These are phyloP conservation scores for Hiodon tergisus DNA, from an alignment of 2,113 vertebrate species.

Conservation along the genomic window DNA sequence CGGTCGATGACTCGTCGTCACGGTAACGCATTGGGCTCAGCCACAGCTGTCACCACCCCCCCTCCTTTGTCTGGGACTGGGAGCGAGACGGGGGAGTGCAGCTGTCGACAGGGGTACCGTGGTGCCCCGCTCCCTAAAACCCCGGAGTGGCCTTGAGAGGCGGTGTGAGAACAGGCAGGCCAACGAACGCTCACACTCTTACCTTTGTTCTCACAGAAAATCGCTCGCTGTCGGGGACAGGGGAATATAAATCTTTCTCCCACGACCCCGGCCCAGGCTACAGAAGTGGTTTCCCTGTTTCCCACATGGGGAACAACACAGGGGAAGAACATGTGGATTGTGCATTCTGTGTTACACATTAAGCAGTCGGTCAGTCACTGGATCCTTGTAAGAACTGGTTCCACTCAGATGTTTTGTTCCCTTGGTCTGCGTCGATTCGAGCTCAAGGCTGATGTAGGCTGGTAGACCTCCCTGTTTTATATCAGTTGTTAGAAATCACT, in stretches of 20 bases:
- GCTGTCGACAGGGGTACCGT: not conserved
- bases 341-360: not conserved
- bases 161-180: not conserved
- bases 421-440: too few relatives aligned
- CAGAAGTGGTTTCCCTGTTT: not conserved
- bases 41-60: not conserved
- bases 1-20: not conserved
- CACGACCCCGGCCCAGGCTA: not conserved
- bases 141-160: not conserved
- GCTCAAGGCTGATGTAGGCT: too few relatives aligned
- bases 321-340: too few relatives aligned
- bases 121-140: not conserved
- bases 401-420: too few relatives aligned
- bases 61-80: not conserved
- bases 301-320: not conserved
- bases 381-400: too few relatives aligned
- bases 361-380: not conserved
- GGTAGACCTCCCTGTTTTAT: too few relatives aligned
- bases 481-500: not conserved
- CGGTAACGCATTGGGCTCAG: too few relatives aligned
- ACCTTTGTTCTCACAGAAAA: conserved; percentile 1
- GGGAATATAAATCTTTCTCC: not conserved
- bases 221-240: not conserved
- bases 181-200: not conserved
- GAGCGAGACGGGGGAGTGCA: not conserved